Percentiles rank a stretch among this genome's conserved stretches.
phyloP scores from a whole-genome alignment of 2,113 vertebrate genomes.

The Apteryx owenii region DNA sequence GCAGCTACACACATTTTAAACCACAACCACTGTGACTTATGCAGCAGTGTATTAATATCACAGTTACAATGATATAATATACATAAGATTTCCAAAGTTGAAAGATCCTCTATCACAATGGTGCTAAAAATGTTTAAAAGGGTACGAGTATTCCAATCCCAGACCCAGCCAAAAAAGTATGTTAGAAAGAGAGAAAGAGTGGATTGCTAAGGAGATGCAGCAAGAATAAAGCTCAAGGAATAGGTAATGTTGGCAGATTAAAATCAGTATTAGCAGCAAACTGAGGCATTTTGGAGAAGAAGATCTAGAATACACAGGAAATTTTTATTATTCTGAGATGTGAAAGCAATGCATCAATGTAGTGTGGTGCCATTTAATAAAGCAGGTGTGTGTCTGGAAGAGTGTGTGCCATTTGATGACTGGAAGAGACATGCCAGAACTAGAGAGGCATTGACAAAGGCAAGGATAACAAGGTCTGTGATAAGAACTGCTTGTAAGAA shows the following conservation, averaged over 20 bases:
- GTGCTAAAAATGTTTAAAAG: constrained; percentile 5
- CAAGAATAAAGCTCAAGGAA: background rate
- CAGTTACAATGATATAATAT: background rate
- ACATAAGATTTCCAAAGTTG: background rate
- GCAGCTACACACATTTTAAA: background rate
- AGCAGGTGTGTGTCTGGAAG: background rate
- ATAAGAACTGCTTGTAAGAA: too few species aligned
- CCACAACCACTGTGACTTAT: background rate
- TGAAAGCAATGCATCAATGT: background rate
- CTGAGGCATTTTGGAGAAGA: background rate
- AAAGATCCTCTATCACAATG: background rate
- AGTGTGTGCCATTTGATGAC: background rate
- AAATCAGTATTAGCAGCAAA: background rate
- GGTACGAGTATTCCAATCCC: background rate
- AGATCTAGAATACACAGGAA: background rate
- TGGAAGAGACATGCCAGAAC: background rate
- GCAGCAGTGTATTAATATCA: background rate
- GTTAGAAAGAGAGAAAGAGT: background rate
- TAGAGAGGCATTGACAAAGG: background rate
- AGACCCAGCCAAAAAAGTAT: background rate
- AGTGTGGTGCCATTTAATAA: background rate
- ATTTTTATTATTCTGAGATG: background rate
- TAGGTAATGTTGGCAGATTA: background rate
- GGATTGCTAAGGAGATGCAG: background rate
- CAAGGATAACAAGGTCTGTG: background rate